Base-by-base conservation (phyloP, 2,797 vertebrate genomes). In the Onychomys arenicola region DNA sequence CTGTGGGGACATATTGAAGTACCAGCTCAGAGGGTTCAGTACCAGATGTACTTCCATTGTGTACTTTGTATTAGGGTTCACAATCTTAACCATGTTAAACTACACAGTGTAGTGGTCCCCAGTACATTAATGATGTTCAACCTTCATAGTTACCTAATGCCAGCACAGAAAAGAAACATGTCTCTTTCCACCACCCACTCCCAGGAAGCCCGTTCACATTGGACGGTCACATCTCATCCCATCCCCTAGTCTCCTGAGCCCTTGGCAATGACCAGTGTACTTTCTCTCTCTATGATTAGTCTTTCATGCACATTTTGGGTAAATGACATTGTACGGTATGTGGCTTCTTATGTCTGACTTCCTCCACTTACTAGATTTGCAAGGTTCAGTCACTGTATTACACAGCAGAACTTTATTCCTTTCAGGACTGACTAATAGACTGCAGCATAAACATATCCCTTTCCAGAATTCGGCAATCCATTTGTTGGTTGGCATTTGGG, bases 11-110 rank as follows among this genome's bases (percentile, higher is more conserved):
- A 76, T 86, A 65, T 86, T 61, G 25, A 77, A 84, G 69, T 71
- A 55, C 57, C 46, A 80, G 17, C 8, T 19, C 34, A 55, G 21
- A 32, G 67, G 73, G 10, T 46, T 90, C 77, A 92, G 46, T 43
- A 16, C 57, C 43, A 75, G 32, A 25, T 67, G 59, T 32, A 77
- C 32, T 88, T 32, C 25, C 9, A 12, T 71, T 90, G 29, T 63
- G 57, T 27, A 25, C 40, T 90, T 92, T 84, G 84, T 40, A 81
- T 25, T 32, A 89, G 83, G 83, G 95, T 92, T 82, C n/a, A 85
- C 25, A 37, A 84, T 14, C 78, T 89, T 86, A 89, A 49, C 77
- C 17, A 87, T 81, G 84, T 94, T 73, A 37, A 82, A 93, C n/a
- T 87, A 14, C 57, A 52, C 34, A 92, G 11, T 75, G 59, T 55